A percentile compares a stretch with the other conserved stretches of the same genome.
phyloP scores from a whole-genome alignment of 2,113 vertebrate genomes.

The Pelmatolapia mariae region DNA sequence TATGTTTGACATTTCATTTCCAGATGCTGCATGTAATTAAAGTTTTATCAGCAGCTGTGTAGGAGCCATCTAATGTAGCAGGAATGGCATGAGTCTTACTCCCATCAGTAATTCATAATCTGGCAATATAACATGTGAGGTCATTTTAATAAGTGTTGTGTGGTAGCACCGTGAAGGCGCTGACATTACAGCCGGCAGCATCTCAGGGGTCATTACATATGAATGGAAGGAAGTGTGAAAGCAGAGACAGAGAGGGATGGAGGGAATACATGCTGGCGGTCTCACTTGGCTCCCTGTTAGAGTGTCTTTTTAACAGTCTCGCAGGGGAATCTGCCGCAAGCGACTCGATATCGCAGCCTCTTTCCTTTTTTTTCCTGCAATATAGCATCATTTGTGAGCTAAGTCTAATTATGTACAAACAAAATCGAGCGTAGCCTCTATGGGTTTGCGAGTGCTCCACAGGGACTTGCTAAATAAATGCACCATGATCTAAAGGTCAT shows the following conservation, averaged over 20 bases:
- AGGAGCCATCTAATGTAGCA: background rate
- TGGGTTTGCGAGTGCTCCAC: background rate
- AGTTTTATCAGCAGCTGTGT: background rate
- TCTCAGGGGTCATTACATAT: conserved; percentile 29
- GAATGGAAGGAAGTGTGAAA: conserved; percentile 30
- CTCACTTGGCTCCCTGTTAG: background rate
- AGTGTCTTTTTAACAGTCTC: conserved; percentile 20
- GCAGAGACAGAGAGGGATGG: background rate
- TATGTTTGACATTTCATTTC: background rate
- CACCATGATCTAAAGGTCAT: conserved; percentile 41
- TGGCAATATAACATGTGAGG: background rate
- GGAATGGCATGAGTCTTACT: background rate
- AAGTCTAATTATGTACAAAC: background rate
- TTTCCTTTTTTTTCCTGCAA: background rate
- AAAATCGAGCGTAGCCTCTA: conserved; percentile 13
- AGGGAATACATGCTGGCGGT: background rate
- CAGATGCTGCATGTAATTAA: background rate
- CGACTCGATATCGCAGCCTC: background rate
- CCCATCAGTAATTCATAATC: background rate
- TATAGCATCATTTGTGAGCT: background rate
- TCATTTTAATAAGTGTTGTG: conserved; percentile 13
- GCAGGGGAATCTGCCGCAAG: background rate
- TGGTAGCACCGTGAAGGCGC: background rate
- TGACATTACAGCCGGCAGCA: conserved; percentile 3
- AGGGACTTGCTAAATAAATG: conserved; percentile 21